Base-by-base conservation (phyloP, 2,888 invertebrate genomes). In the Selenia dentaria region DNA sequence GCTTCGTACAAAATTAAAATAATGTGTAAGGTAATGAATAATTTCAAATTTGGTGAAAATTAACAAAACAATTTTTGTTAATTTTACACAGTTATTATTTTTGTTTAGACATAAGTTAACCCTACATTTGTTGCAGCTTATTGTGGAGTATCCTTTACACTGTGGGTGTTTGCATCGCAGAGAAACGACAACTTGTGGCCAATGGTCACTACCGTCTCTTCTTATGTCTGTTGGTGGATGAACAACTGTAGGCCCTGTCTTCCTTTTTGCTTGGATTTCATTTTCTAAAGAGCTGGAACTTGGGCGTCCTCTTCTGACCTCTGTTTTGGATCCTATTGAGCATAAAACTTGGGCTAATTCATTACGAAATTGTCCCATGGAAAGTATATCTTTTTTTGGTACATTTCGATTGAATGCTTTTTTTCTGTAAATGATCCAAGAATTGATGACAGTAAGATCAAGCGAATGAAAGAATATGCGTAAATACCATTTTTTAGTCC, bases 401-500 rank as follows among this genome's bases (percentile, higher is more conserved):
- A 46, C 37, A 45, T 55, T 59, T 58, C 52, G 57, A 56, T 57
- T 62, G 52, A 12, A 11, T 62, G 51, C 58, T 54, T 57, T 63
- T 55, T 64, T 65, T 62, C 59, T 60, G 54, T 65, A 64, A 2
- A 63, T 52, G 47, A 67, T 54, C 66, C 65, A 67, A 45, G 64
- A 50, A 58, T 70, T 66, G 47, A 67, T 70, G 38, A 64, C 54
- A 43, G 63, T 56, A 54, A 67, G 61, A 52, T 64, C 16, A 16
- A 16, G 2, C 16, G 5, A 16, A 16, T 16, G 18, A 18, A 18
- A 18, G 63, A 27, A 27, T 9, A 27, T 27, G 11, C 27, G 27
- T 10, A 27, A 11, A 27, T 27, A 27, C 27, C 27, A 27, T 11
- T 27, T 27, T 27, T 11, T 9, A 2, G 10, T 6, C 11, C 27